These are phyloP conservation scores for Istiophorus platypterus DNA, from an alignment of 2,113 vertebrate species.

Conservation along the genomic window DNA sequence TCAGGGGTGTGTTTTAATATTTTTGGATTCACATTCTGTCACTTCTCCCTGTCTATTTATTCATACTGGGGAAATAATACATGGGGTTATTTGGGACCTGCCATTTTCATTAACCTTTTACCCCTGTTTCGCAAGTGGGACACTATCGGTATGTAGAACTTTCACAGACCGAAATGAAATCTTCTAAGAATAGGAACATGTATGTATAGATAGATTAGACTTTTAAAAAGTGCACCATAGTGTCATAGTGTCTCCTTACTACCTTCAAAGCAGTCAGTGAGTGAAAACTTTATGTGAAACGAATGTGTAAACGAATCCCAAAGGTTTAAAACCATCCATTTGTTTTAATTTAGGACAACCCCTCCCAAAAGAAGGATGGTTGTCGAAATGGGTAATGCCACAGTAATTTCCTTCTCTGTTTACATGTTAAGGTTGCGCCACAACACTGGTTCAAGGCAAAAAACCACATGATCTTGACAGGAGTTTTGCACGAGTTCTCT, in stretches of 20 bases:
- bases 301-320: neutral
- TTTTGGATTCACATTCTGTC: conserved; percentile 54
- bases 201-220: neutral
- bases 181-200: neutral
- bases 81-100: conserved; percentile 55
- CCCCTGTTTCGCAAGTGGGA: neutral
- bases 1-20: conserved; percentile 52
- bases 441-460: conserved; percentile 23
- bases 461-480: conserved; percentile 32
- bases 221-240: neutral
- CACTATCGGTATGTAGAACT: neutral
- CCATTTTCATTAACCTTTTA: conserved; percentile 26
- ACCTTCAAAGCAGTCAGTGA: neutral
- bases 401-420: conserved; percentile 7
- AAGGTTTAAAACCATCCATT: neutral
- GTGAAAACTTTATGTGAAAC: neutral
- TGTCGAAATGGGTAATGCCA: conserved; percentile 22
- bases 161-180: neutral
- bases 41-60: conserved; percentile 66
- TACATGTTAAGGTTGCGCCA: conserved; percentile 22
- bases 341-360: neutral
- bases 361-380: neutral
- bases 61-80: conserved; percentile 41
- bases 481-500: conserved; percentile 49
- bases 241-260: neutral